Evolutionary conservation across 2,113 vertebrate species (phyloP), one percentile per base, ranked within the genome.

Genomic region (Trichechus manatus): DNA sequence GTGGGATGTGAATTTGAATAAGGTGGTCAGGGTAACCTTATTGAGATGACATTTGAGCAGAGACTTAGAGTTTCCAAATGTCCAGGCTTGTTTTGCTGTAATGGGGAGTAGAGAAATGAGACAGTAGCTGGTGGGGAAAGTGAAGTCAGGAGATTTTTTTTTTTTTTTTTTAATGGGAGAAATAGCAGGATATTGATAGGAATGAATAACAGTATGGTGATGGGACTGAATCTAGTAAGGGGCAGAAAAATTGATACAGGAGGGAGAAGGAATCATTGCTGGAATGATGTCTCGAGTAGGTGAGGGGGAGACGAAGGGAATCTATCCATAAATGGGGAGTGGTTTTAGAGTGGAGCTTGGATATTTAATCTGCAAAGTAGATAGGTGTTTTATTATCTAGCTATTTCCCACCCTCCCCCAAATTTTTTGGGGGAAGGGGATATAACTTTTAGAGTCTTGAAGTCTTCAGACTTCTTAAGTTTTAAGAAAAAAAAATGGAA

Each of bases 401-500:
- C 53, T 56, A 15, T 56, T 9, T 56, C 53, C 53, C 53, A 56
- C 15, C 53, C 13, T 1, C 11, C 11, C 53, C 1, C 9, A 31
- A 31, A 9, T 31, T 66, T 64, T 33, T 53, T 56, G 53, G 53
- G 53, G 53, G 10, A 11, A 15, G 53, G 53, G 15, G 59, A 77
- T n/a, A 59, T 29, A 59, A 47, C 64, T 84, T 87, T 56, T 90
- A 8, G 20, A 78, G 23, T 86, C 39, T 27, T 87, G 74, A 89
- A 87, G 22, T 78, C 42, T 92, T 95, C 13, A 64, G 3, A 6
- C 27, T 81, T 84, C 9, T 36, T 89, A 82, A 77, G 25, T 85
- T 29, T 92, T 47, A 78, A n/a, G 64, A 80, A 96, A 96, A 75
- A 56, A 56, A 82, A 47, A 66, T 50, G 84, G 75, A 44, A 47